These are phyloP conservation scores for Pristiophorus japonicus DNA, from an alignment of 2,113 vertebrate species.

Conservation along the genomic window DNA sequence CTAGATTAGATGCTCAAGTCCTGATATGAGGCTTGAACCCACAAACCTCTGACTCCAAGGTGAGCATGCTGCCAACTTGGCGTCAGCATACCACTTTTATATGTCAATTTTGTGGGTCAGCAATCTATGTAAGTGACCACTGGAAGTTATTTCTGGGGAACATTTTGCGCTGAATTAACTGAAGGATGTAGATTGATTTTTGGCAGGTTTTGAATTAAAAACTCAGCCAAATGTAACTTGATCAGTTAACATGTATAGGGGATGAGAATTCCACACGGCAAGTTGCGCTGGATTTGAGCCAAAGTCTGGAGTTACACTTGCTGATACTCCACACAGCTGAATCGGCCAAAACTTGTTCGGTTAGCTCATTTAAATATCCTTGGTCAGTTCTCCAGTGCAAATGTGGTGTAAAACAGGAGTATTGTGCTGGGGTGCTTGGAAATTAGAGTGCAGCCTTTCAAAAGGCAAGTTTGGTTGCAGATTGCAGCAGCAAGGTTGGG, in stretches of 20 bases:
- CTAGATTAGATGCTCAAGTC: not conserved
- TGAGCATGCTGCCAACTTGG: not conserved
- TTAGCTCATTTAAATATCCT: not conserved
- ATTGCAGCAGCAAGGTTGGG: not conserved
- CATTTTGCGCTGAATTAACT: not conserved
- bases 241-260: not conserved
- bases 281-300: not conserved
- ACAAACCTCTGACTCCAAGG: not conserved
- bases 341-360: not conserved
- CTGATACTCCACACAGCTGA: not conserved
- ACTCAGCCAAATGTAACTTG: not conserved
- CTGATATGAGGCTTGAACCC: not conserved
- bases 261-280: not conserved
- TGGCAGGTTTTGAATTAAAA: not conserved
- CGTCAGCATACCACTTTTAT: not conserved
- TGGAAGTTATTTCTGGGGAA: not conserved
- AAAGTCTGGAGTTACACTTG: not conserved
- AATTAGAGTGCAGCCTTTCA: not conserved
- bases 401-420: not conserved
- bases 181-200: slow-evolving; percentile 8
- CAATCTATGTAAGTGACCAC: not conserved
- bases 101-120: not conserved
- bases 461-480: not conserved
- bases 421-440: not conserved
- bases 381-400: not conserved